Percentiles rank a stretch among this genome's conserved stretches.
Evolutionary conservation across 2,797 vertebrate genomes (phyloP).

Genomic region (Channa striata): DNA sequence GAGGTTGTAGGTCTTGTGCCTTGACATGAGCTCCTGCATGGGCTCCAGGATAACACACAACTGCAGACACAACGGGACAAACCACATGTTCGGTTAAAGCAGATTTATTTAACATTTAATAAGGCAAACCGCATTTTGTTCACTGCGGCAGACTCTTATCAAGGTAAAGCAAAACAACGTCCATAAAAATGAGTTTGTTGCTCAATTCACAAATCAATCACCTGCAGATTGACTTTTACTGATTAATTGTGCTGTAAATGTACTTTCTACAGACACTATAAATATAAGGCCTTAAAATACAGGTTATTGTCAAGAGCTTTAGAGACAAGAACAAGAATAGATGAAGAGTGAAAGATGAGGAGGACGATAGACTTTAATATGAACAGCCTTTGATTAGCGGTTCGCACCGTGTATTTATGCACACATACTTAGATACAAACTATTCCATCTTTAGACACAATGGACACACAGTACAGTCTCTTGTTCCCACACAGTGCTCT

Average conservation of each 20-base stretch:
- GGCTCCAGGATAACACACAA: slow-evolving; percentile 99
- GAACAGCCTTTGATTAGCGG: slow-evolving; percentile 30
- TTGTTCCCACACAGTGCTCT: slow-evolving; percentile 54
- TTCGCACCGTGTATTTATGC: slow-evolving; percentile 31
- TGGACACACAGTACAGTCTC: slow-evolving; percentile 17
- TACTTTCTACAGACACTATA: slow-evolving; percentile 54
- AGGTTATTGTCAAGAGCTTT: slow-evolving; percentile 49
- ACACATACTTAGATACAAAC: slow-evolving; percentile 12
- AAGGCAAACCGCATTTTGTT: slow-evolving; percentile 19
- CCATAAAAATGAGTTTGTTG: slow-evolving; percentile 54
- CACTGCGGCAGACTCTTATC: slow-evolving; percentile 20
- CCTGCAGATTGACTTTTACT: slow-evolving; percentile 48
- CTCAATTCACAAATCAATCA: slow-evolving; percentile 66
- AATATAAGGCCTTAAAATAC: slow-evolving; percentile 56
- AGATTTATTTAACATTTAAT: slow-evolving; percentile 35
- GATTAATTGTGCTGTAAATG: slow-evolving; percentile 63
- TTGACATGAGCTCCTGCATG: slow-evolving; percentile 99
- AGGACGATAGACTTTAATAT: slow-evolving; percentile 34
- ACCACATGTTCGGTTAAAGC: slow-evolving; percentile 24
- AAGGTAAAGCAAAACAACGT: slow-evolving; percentile 40
- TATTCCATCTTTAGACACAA: slow-evolving; percentile 14
- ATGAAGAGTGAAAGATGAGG: slow-evolving; percentile 22
- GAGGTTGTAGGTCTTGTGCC: slow-evolving; percentile 99
- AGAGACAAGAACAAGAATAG: slow-evolving; percentile 20
- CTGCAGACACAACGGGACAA: slow-evolving; percentile 77